Conservation (phyloP, 2,888 invertebrate genomes). For the Ennomos quercinarius region DNA sequence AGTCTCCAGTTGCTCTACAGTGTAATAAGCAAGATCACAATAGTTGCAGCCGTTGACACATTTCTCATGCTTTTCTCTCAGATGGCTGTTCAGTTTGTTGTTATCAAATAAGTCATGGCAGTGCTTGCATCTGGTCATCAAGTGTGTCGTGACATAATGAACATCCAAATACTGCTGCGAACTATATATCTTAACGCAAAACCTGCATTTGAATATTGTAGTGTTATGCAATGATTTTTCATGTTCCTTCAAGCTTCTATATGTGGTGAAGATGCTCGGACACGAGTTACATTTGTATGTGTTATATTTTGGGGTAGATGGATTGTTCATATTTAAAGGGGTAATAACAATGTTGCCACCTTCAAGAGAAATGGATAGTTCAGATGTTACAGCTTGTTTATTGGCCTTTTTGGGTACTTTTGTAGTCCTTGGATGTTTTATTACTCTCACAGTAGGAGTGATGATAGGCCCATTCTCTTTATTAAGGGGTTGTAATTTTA, state of each 20-base stretch:
- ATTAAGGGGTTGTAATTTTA: conserved; percentile 13
- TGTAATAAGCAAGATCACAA: conserved; percentile 57
- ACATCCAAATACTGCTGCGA: conserved; percentile 57
- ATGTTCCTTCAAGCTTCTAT: conserved; percentile 55
- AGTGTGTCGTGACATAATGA: conserved; percentile 55
- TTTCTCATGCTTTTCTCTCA: conserved; percentile 51
- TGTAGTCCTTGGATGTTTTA: conserved; percentile 34
- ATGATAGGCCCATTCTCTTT: conserved; percentile 36
- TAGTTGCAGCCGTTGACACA: conserved; percentile 51
- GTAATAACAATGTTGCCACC: conserved; percentile 54
- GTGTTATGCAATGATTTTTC: conserved; percentile 54
- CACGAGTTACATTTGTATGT: conserved; percentile 55
- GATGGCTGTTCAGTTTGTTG: conserved; percentile 42
- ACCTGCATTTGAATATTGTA: conserved; percentile 51
- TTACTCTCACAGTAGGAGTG: conserved; percentile 26
- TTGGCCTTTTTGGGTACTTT: not conserved
- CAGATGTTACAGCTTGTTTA: conserved; percentile 19
- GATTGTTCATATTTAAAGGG: conserved; percentile 42
- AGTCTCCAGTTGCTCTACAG: conserved; percentile 48
- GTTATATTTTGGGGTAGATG: conserved; percentile 41
- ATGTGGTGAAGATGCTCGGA: conserved; percentile 53
- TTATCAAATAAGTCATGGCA: conserved; percentile 52
- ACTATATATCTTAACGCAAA: conserved; percentile 55
- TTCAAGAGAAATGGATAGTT: conserved; percentile 48
- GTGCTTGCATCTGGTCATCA: conserved; percentile 52